Conservation (phyloP, 2,797 vertebrate species). For the Sitta carolinensis region DNA sequence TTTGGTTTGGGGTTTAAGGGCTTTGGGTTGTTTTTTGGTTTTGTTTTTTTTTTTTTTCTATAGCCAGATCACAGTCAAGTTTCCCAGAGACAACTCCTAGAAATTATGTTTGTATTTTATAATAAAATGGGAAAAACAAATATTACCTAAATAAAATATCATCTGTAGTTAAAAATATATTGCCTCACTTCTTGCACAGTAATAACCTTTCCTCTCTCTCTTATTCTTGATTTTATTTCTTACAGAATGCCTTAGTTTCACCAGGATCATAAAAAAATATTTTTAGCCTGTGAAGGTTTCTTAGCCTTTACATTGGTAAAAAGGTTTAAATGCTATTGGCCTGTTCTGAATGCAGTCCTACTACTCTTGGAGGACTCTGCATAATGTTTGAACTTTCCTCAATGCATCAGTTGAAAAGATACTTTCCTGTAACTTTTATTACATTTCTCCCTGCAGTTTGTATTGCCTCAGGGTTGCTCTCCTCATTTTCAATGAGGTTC, state of each 20-base stretch:
- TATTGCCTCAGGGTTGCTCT: neutral
- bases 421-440: neutral
- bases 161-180: neutral
- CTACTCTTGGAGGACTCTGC: neutral
- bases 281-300: neutral
- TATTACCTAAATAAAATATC: neutral
- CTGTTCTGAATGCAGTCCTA: neutral
- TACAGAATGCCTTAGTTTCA: neutral
- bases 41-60: too few species aligned
- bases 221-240: neutral
- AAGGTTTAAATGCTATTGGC: neutral
- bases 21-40: rapidly evolving
- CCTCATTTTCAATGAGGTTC: neutral
- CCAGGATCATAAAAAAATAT: neutral
- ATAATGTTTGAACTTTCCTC: neutral
- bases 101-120: neutral
- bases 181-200: neutral
- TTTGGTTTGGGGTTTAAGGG: neutral
- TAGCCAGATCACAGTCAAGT: neutral
- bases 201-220: neutral
- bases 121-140: neutral
- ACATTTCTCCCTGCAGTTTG: neutral
- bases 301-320: neutral
- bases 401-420: neutral
- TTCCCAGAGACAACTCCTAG: neutral